Base-by-base conservation (phyloP, 2,888 invertebrate genomes). In the Cremastinae sp. region DNA sequence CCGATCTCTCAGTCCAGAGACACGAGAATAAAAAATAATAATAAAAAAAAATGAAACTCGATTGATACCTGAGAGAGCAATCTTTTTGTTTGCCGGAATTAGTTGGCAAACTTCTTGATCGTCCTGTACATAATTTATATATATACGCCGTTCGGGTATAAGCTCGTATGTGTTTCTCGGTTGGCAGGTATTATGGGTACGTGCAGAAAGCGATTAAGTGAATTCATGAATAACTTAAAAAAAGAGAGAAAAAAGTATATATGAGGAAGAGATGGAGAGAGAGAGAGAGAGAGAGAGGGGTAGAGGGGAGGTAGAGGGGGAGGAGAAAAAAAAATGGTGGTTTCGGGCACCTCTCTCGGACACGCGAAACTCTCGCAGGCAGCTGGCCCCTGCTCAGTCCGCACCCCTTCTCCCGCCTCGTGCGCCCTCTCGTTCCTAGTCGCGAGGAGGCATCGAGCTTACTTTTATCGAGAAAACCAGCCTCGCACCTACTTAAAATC, bases 141-240 rank as follows among this genome's bases (percentile, higher is more conserved):
- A 45, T 43, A 54, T 51, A 45, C 8, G 16, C 36, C 38, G 14
- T 22, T 53, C 16, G 1, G 5, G 28, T 28, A 5, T 28, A 28
- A 62, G 47, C 18, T 49, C 12, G 58, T 68, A 58, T 49, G 16
- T 43, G 59, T 51, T 69, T 28, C 58, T 59, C 51, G 41, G 53
- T 18, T 34, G 43, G 53, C 43, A 34, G 59, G 41, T 69, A 69
- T 69, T 69, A 61, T 56, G 69, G 79, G 78, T 85, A 78, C 83
- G 82, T 83, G 85, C 85, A 85, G 83, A 87, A 87, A 84, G 85
- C 88, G 88, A 89, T 88, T 89, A 89, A 88, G 84, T 83, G 88
- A 89, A 89, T 89, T 88, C 87, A 89, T 89, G 89, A 89, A 89
- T 89, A 89, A 86, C 84, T 89, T 89, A 88, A 85, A 71, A 76